Percentiles rank a stretch among this genome's conserved stretches.
phyloP scores from a whole-genome alignment of 1,140 invertebrate species.

The Atta cephalotes region DNA sequence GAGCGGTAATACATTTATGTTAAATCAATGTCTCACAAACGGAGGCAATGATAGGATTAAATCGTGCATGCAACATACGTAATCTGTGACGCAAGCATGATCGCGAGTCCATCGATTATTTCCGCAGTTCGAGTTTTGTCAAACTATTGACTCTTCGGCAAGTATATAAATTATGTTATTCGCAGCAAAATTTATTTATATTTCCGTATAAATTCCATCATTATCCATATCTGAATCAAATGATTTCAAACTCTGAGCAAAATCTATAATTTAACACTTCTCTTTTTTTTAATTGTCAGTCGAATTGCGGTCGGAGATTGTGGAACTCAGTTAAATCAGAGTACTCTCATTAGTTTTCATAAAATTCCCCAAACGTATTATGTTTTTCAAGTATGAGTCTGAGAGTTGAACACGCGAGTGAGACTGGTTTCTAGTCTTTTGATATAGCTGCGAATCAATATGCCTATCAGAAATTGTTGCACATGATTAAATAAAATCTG shows the following conservation, averaged over 20 bases:
- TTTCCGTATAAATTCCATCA: not conserved
- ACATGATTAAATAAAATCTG: constrained; percentile 74
- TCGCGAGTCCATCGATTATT: constrained; percentile 51
- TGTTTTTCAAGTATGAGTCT: constrained; percentile 37
- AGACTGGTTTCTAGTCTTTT: constrained; percentile 79
- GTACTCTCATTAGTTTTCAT: not conserved
- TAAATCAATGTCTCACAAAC: constrained; percentile 19
- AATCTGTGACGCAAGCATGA: constrained; percentile 23
- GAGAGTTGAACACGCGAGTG: constrained; percentile 53
- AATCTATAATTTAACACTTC: not conserved
- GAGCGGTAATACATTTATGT: constrained; percentile 13
- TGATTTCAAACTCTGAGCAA: not conserved
- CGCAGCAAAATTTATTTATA: not conserved
- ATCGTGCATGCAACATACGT: constrained; percentile 16
- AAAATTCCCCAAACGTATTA: constrained; percentile 3
- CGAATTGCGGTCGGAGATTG: not conserved
- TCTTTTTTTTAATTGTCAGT: not conserved
- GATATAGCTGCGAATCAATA: constrained; percentile 72
- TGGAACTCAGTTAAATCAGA: not conserved
- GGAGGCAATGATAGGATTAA: constrained; percentile 58
- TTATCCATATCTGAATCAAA: not conserved
- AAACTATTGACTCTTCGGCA: not conserved
- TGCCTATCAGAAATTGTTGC: constrained; percentile 68
- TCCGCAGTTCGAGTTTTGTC: constrained; percentile 51
- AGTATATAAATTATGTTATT: not conserved